Base-by-base conservation (phyloP, 2,797 vertebrate genomes). In the Coendou prehensilis region DNA sequence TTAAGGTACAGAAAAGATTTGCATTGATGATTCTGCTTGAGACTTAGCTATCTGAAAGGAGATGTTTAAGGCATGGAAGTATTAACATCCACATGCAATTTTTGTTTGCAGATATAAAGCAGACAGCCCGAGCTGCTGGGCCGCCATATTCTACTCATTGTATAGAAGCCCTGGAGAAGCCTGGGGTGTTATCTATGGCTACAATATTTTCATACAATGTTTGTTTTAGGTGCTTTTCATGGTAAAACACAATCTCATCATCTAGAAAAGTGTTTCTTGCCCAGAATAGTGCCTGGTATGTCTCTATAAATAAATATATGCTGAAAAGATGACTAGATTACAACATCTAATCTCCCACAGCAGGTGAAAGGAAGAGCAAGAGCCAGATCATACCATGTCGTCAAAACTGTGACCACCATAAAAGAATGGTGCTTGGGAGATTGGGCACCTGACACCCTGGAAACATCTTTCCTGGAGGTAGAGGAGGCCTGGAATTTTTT, bases 381-480 rank as follows among this genome's bases (percentile, higher is more conserved):
- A 56, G 54, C 0, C 37, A 41, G 37, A 41, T 41, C 37, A 2
- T 5, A 2, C 15, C 30, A 23, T 17, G 63, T 10, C 23, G 5
- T 61, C 63, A 41, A 50, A 50, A n/a, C 2, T 8, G 9, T 15
- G 5, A 45, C 8, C n/a, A 37, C 2, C 23, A 2, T 22, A 17
- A 17, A 59, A 64, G 33, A 87, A 17, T 1, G 4, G 23, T 13
- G 26, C 50, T 26, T 13, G 2, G 7, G 30, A 41, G 3, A 11
- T 6, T 1, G 2, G 22, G 20, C 0, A 28, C 26, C 37, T 76
- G 23, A 47, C 1, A 6, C 45, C 9, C 0, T 30, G 14, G 30
- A 28, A 64, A 13, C 4, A 0, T 47, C 30, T 84, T 92, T 9
- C 56, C 15, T 28, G 69, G 5, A 0, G 0, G 4, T 1, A 2